Evolutionary conservation across 2,888 invertebrate genomes (phyloP).

Genomic region (Uropetala carovei): DNA sequence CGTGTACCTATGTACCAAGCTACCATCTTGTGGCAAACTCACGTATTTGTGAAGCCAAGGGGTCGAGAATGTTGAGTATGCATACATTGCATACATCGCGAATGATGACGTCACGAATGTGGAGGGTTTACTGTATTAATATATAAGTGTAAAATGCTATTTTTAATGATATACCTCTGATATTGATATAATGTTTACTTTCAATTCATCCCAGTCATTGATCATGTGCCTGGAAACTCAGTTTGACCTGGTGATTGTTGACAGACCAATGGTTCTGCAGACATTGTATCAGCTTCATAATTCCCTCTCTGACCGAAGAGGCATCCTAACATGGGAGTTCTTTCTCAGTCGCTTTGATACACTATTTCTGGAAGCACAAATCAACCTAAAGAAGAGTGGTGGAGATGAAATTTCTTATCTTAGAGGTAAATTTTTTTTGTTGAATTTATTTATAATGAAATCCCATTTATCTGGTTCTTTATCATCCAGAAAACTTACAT

Average conservation of each 20-base stretch:
- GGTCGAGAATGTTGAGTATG: no score
- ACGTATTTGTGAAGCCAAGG: no score
- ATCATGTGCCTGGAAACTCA: conserved; percentile 97
- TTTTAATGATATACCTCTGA: no score
- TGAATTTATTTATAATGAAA: background rate
- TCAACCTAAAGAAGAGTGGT: conserved; percentile 89
- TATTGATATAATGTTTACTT: no score
- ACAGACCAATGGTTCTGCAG: conserved; percentile 97
- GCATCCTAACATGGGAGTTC: conserved; percentile 96
- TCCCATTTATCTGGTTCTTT: no score
- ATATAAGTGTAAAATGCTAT: no score
- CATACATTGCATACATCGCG: no score
- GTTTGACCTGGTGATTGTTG: conserved; percentile 97
- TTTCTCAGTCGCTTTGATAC: conserved; percentile 97
- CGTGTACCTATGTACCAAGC: no score
- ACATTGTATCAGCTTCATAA: conserved; percentile 96
- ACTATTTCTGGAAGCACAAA: conserved; percentile 96
- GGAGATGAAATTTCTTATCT: conserved; percentile 84
- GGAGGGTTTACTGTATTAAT: no score
- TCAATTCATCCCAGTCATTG: conserved; percentile 80
- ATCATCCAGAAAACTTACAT: no score
- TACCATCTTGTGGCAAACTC: no score
- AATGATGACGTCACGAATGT: no score
- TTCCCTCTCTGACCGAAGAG: conserved; percentile 89
- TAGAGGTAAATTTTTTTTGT: conserved; percentile 79